These are phyloP conservation scores for Bagarius yarrelli DNA, from an alignment of 2,113 vertebrate genomes.

Conservation along the genomic window DNA sequence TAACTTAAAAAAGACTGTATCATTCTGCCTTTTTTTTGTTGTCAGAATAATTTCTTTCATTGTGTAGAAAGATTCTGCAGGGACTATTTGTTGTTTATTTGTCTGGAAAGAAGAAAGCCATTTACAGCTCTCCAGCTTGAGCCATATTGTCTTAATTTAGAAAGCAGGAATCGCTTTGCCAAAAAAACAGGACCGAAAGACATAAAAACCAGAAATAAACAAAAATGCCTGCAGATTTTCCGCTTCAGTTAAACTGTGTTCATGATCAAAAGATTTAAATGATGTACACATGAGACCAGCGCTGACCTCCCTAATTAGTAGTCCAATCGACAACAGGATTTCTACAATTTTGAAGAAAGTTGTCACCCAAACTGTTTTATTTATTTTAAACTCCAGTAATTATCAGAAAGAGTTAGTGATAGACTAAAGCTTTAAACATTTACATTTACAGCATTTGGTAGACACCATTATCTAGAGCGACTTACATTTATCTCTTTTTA, in stretches of 20 bases:
- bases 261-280: conserved; percentile 4
- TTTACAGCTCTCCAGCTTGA: conserved; percentile 12
- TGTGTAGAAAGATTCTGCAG: neutral
- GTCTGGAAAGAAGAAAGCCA: conserved; percentile 35
- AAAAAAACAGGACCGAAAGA: conserved; percentile 13
- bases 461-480: no score
- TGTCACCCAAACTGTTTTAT: neutral
- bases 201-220: neutral
- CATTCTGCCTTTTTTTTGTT: neutral
- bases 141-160: conserved; percentile 30
- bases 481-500: no score
- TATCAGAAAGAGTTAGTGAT: neutral
- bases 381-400: neutral
- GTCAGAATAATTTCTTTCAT: neutral
- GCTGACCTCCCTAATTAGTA: neutral
- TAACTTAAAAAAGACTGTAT: no score
- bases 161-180: conserved; percentile 23
- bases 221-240: neutral
- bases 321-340: no score
- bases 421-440: neutral
- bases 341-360: neutral
- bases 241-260: neutral
- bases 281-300: neutral
- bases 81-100: conserved; percentile 6
- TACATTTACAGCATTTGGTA: no score